These are phyloP conservation scores for Petrocephalus zakoni DNA, from an alignment of 2,113 vertebrate genomes.

Conservation along the genomic window DNA sequence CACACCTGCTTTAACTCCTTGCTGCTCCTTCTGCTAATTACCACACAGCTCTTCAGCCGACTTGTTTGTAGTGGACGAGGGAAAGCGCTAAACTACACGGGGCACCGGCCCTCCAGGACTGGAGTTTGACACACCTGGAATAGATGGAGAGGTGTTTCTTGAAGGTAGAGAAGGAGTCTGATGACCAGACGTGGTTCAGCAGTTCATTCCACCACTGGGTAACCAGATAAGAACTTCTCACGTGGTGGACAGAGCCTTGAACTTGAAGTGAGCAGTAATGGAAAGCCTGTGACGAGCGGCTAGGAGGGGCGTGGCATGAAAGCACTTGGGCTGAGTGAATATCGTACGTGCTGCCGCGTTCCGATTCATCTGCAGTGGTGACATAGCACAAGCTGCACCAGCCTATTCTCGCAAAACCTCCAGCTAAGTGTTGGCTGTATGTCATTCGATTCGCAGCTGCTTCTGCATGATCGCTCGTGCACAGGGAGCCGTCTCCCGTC, in stretches of 20 bases:
- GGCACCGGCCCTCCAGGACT: no score
- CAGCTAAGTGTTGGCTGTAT: not conserved
- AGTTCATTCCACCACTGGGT: not conserved
- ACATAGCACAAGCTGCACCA: not conserved
- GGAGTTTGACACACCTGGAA: no score
- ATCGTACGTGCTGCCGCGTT: not conserved
- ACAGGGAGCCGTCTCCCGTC: not conserved
- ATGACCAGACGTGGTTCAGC: not conserved
- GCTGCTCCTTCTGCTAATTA: no score
- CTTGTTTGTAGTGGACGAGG: no score
- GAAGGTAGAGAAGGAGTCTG: no score
- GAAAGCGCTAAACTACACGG: no score
- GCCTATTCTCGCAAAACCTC: not conserved
- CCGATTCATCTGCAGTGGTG: not conserved
- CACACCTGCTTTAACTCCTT: no score
- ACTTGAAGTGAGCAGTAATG: not conserved
- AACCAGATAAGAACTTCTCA: not conserved
- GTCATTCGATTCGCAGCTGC: constrained; percentile 43
- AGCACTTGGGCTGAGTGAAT: not conserved
- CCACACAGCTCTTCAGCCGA: no score
- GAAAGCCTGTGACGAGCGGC: not conserved
- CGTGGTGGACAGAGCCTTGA: not conserved
- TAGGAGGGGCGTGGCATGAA: not conserved
- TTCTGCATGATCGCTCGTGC: not conserved
- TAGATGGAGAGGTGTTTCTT: not conserved